These are phyloP conservation scores for Sebastes dallii DNA, from an alignment of 2,797 vertebrate species.

Conservation along the genomic window DNA sequence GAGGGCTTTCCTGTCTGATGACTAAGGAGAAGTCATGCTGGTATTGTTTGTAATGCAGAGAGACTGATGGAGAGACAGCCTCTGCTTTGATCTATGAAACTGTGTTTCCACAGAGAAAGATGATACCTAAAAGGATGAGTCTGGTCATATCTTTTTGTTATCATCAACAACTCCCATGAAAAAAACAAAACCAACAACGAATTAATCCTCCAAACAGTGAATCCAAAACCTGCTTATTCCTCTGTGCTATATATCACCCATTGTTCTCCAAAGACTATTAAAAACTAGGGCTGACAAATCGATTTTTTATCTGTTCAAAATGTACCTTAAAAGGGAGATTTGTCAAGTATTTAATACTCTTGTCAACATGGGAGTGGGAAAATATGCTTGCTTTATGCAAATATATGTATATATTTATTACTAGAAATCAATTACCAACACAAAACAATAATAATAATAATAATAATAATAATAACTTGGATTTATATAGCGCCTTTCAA, in stretches of 20 bases:
- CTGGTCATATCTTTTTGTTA: not conserved
- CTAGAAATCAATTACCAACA: too few relatives aligned
- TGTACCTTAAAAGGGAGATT: not conserved
- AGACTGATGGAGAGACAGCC: conserved; percentile 1
- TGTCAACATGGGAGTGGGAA: too few relatives aligned
- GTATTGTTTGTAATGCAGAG: conserved; percentile 27
- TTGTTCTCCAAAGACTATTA: not conserved
- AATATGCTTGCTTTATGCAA: too few relatives aligned
- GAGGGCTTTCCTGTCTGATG: conserved; percentile 48
- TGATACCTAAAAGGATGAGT: not conserved
- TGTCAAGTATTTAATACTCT: not conserved
- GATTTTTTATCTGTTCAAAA: too few relatives aligned
- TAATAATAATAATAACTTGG: too few relatives aligned
- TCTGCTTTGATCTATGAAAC: conserved; percentile 38
- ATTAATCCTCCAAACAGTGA: not conserved
- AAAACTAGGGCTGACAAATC: not conserved
- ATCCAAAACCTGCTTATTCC: not conserved
- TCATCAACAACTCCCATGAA: not conserved
- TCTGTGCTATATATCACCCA: not conserved
- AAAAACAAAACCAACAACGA: not conserved
- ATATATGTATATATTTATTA: too few relatives aligned
- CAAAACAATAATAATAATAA: too few relatives aligned
- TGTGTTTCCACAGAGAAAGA: not conserved
- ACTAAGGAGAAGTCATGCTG: conserved; percentile 26
- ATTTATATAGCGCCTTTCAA: too few relatives aligned